A percentile compares a stretch with the other conserved stretches of the same genome.
phyloP scores from a whole-genome alignment of 1,140 invertebrate species.

The Procambarus clarkii region DNA sequence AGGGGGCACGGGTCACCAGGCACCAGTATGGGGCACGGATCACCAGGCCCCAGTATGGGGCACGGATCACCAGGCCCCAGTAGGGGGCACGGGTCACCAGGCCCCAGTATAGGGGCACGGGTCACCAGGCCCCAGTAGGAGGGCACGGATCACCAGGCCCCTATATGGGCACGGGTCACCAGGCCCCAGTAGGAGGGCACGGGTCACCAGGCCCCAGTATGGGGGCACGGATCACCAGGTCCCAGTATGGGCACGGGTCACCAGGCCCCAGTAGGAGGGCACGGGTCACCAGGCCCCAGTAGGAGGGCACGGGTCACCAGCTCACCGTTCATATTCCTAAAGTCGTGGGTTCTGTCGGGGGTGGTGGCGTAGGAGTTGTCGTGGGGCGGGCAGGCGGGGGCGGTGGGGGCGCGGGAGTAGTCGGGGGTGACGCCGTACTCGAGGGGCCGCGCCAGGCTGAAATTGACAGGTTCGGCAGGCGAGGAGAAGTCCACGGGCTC shows the following conservation, averaged over 20 bases:
- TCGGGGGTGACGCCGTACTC: constrained; percentile 70
- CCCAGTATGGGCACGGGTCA: not conserved
- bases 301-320: too few species aligned
- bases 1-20: too few species aligned
- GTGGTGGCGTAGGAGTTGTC: constrained; percentile 76
- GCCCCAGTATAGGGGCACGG: not conserved
- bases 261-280: not conserved
- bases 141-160: not conserved
- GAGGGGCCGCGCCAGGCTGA: constrained; percentile 70
- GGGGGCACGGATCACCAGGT: not conserved
- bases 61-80: not conserved
- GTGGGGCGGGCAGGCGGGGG: constrained; percentile 79
- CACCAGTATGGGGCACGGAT: not conserved
- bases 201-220: not conserved
- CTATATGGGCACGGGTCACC: not conserved
- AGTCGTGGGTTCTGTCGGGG: constrained; percentile 72
- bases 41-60: not conserved
- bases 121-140: not conserved
- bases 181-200: not conserved
- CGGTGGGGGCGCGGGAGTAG: constrained; percentile 76
- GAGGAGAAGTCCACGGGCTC: constrained; percentile 84
- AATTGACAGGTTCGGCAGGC: constrained; percentile 78
- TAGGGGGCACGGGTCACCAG: not conserved
- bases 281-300: not conserved
- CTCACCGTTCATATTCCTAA: constrained; percentile 72